These are phyloP conservation scores for Emydoidea blandingii DNA, from an alignment of 2,797 vertebrate species.

Conservation along the genomic window DNA sequence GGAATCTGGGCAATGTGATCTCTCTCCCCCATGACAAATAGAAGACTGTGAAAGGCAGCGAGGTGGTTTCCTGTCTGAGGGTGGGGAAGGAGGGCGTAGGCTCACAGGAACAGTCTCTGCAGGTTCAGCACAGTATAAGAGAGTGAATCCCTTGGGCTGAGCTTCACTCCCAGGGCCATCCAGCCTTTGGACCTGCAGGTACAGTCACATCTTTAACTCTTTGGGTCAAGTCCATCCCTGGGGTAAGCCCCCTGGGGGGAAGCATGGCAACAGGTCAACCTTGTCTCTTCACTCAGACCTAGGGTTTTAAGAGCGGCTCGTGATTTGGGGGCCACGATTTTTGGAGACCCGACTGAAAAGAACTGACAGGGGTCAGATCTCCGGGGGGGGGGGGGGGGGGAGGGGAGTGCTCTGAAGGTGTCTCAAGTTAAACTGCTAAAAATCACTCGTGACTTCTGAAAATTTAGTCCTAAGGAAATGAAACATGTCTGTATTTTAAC, in stretches of 20 bases:
- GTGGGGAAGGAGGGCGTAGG: rapidly evolving
- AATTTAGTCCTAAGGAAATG: background rate
- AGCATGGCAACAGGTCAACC: no score
- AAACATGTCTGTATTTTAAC: background rate
- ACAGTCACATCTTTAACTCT: background rate
- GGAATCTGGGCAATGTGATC: no score
- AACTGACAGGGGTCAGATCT: background rate
- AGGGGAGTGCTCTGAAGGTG: background rate
- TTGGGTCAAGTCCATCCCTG: background rate
- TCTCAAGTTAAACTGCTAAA: background rate
- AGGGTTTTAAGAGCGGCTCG: background rate
- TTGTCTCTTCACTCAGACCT: background rate
- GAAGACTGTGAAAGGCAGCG: background rate
- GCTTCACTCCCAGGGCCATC: background rate
- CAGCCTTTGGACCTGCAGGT: background rate
- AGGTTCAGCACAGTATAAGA: background rate
- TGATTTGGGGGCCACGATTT: background rate
- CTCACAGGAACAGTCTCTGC: background rate
- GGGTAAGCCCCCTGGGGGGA: background rate
- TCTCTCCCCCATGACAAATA: no score
- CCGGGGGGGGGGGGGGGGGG: rapidly evolving
- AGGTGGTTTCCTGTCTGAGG: background rate
- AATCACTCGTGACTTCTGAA: background rate
- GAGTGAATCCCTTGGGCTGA: no score
- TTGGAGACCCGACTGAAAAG: background rate